phyloP scores from a whole-genome alignment of 2,888 invertebrate genomes.

The Papilio elwesi region DNA sequence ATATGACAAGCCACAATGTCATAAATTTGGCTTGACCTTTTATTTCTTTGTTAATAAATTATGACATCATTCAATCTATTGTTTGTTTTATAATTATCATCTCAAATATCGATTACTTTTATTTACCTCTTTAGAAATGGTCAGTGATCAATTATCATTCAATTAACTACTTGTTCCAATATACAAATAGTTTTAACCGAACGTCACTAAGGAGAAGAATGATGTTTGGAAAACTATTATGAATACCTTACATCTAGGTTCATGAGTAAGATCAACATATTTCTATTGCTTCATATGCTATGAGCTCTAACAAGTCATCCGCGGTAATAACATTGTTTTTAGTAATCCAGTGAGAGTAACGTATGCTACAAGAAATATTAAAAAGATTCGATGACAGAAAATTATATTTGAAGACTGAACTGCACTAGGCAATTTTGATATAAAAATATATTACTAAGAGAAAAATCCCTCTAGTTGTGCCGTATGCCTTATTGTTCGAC shows the following conservation, averaged over 20 bases:
- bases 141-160: background rate
- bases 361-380: background rate
- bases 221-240: slow-evolving; percentile 11
- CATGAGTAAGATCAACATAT: slow-evolving; percentile 20
- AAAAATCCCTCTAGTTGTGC: slow-evolving; percentile 3
- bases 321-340: background rate
- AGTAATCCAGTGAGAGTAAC: slow-evolving; percentile 3
- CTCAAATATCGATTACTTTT: background rate
- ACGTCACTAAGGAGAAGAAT: slow-evolving; percentile 4
- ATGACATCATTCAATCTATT: background rate
- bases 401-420: too few relatives aligned
- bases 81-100: slow-evolving; percentile 5
- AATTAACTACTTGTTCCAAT: background rate
- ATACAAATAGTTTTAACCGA: slow-evolving; percentile 5
- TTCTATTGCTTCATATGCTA: slow-evolving; percentile 11
- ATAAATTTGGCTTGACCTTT: background rate
- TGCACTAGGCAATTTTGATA: background rate
- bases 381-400: too few relatives aligned
- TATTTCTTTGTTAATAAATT: slow-evolving; percentile 1
- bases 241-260: slow-evolving; percentile 21
- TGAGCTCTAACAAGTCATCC: background rate
- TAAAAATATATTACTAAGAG: background rate
- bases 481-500: slow-evolving; percentile 4
- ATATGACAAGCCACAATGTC: background rate
- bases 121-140: background rate